Conservation (phyloP, 2,113 vertebrate species). For the Diglossa brunneiventris region DNA sequence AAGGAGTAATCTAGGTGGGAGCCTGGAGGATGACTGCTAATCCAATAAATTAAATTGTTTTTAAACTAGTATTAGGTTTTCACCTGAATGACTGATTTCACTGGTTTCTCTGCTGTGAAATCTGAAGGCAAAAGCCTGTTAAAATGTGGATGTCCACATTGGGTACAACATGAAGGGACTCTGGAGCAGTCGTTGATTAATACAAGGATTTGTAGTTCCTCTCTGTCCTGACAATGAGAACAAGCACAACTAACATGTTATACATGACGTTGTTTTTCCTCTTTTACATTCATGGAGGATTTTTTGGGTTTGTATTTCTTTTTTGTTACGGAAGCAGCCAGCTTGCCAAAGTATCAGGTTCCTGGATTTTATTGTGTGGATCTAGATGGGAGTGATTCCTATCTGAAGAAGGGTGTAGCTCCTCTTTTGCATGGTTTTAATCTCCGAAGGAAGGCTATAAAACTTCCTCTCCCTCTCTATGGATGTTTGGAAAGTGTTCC, state of each 20-base stretch:
- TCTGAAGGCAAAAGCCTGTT: not conserved
- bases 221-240: not conserved
- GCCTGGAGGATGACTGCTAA: not conserved
- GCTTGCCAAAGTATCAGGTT: not conserved
- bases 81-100: not conserved
- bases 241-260: not conserved
- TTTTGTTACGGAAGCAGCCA: not conserved
- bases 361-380: not conserved
- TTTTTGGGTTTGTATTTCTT: not conserved
- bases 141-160: accelerated
- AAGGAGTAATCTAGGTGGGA: not conserved
- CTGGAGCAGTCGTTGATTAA: not conserved
- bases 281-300: not conserved
- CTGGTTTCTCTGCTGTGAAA: not conserved
- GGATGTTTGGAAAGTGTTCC: not conserved
- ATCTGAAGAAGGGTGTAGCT: not conserved
- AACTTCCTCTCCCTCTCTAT: not conserved
- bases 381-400: not conserved
- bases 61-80: not conserved
- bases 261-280: not conserved
- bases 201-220: not conserved
- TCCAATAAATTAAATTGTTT: not conserved
- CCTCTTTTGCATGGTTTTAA: not conserved
- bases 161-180: accelerated
- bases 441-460: not conserved